Percentiles rank a stretch among this genome's conserved stretches.
These are phyloP conservation scores for Linyphia triangularis DNA, from an alignment of 2,888 invertebrate genomes.

Conservation along the genomic window DNA sequence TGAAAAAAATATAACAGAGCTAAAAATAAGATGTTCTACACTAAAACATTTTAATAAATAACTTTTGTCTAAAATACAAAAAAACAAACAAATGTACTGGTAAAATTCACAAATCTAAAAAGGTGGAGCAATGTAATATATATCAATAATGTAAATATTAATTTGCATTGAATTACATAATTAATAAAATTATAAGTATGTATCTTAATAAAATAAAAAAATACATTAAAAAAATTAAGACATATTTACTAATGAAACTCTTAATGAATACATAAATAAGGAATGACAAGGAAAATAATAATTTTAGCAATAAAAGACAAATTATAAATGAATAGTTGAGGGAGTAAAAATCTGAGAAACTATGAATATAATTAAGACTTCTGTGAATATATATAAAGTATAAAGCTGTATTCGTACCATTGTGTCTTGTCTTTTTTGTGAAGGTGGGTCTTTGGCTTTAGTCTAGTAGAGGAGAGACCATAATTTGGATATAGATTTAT, in stretches of 20 bases:
- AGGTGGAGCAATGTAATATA: too few species aligned
- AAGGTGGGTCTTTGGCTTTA: slow-evolving; percentile 70
- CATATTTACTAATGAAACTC: too few species aligned
- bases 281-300: background rate
- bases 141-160: too few species aligned
- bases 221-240: background rate
- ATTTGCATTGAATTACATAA: too few species aligned
- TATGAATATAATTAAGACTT: slow-evolving; percentile 65
- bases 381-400: slow-evolving; percentile 61
- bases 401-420: slow-evolving; percentile 70
- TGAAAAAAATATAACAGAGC: background rate
- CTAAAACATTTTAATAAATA: background rate
- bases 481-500: slow-evolving; percentile 72
- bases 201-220: background rate
- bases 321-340: slow-evolving; percentile 1
- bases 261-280: background rate
- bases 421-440: slow-evolving; percentile 71
- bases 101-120: background rate
- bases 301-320: background rate
- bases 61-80: background rate
- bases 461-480: slow-evolving; percentile 73
- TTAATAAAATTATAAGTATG: background rate
- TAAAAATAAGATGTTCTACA: background rate
- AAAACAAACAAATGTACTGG: slow-evolving; percentile 7
- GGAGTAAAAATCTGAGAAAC: slow-evolving; percentile 32